Evolutionary conservation across 2,113 vertebrate genomes (phyloP), one percentile per base, ranked within the genome.

Genomic region (Rattus rattus): DNA sequence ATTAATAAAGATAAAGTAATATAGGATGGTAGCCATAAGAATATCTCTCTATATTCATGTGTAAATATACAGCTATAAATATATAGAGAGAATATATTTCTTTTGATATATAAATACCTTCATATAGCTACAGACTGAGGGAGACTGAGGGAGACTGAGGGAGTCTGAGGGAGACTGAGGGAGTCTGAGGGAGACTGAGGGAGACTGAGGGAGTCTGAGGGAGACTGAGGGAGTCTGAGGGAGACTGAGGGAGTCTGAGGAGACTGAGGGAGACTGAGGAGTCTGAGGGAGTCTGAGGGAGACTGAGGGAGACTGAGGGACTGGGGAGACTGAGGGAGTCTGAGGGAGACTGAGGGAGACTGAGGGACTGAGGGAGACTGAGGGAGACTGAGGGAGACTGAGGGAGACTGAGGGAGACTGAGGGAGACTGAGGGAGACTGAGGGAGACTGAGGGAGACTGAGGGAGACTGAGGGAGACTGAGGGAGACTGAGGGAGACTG

Each of bases 11-110:
- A 47, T 26, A 13, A 9, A 17, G 33, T 70, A 17, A 75, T 75
- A 16, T 26, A 22, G 39, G 36, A 49, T 19, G 33, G 19, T 33
- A 85, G 2, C 1, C 2, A 52, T 14, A 52, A 36, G 0, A 16
- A 54, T 11, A 87, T 47, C 43, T 84, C n/a, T 33, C 26, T 30
- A 65, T 47, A 67, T 33, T 86, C 4, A 33, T 47, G 17, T 49
- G 1, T 65, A 47, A 65, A 19, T 65, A 1, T 39, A 52, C 33
- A 75, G 7, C 0, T 1, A 28, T 13, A 9, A 16, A 36, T 17
- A 0, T 11, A n/a, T 36, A 30, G 0, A 16, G 5, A 1, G 4
- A 33, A 1, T 85, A 30, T 54, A 24, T 33, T 2, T 63, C 5
- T 61, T 3, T 65, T 85, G 77, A 7, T 59, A 2, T 59, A 81